Evolutionary conservation across 2,888 invertebrate genomes (phyloP).

Genomic region (Trachelus stipa): DNA sequence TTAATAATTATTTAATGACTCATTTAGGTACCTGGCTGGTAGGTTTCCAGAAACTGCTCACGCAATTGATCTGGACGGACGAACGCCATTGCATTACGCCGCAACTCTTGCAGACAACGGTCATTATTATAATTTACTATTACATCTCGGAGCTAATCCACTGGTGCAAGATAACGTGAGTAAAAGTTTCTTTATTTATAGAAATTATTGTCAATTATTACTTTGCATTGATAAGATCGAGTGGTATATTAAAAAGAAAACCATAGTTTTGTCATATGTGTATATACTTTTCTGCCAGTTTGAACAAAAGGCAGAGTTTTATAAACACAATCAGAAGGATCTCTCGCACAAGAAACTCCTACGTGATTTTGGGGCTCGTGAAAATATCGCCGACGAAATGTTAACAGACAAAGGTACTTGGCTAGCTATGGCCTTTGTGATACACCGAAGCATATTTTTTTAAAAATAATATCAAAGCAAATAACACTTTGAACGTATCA

Average conservation of each 20-base stretch:
- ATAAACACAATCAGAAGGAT: slow-evolving; percentile 75
- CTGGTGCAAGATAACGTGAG: slow-evolving; percentile 86
- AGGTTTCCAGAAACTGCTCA: slow-evolving; percentile 90
- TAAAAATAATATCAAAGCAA: background rate
- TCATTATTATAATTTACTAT: slow-evolving; percentile 86
- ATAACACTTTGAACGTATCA: background rate
- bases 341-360: slow-evolving; percentile 78
- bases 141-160: slow-evolving; percentile 88
- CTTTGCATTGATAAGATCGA: slow-evolving; percentile 5
- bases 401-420: slow-evolving; percentile 81
- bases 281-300: slow-evolving; percentile 68
- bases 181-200: slow-evolving; percentile 22
- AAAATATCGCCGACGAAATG: slow-evolving; percentile 76
- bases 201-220: slow-evolving; percentile 1
- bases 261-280: background rate
- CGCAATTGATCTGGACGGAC: slow-evolving; percentile 81
- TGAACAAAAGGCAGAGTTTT: slow-evolving; percentile 84
- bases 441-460: background rate
- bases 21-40: slow-evolving; percentile 73
- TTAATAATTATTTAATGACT: slow-evolving; percentile 16
- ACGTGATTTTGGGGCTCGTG: slow-evolving; percentile 77
- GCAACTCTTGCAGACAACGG: slow-evolving; percentile 87
- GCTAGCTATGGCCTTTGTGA: background rate
- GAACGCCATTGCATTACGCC: slow-evolving; percentile 91
- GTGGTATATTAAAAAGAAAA: background rate